These are phyloP conservation scores for Callopanchax toddi DNA, from an alignment of 2,113 vertebrate species.

Conservation along the genomic window DNA sequence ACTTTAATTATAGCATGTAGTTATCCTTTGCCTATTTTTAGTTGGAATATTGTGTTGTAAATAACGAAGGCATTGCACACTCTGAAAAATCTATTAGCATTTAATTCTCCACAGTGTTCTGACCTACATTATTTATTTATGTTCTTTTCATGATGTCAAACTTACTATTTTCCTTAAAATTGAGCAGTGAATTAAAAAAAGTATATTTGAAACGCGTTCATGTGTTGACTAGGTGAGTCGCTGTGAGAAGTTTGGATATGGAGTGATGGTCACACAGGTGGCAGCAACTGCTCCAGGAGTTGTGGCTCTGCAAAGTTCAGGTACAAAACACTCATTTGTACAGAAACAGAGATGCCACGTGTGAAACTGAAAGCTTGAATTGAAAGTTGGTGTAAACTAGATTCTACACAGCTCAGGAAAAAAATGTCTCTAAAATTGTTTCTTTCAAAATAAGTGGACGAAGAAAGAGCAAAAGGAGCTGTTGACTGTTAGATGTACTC, in stretches of 20 bases:
- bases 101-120: constrained; percentile 16
- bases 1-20: constrained; percentile 50
- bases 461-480: background rate
- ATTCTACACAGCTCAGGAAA: background rate
- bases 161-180: background rate
- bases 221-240: constrained; percentile 81
- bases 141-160: constrained; percentile 8
- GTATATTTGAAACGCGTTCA: background rate
- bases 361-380: constrained; percentile 6
- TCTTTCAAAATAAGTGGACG: constrained; percentile 2
- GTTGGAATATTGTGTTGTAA: constrained; percentile 38
- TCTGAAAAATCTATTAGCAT: constrained; percentile 40
- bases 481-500: background rate
- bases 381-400: background rate
- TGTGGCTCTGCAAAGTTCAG: constrained; percentile 85
- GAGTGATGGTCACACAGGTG: constrained; percentile 89
- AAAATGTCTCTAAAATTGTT: background rate
- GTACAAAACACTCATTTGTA: constrained; percentile 64
- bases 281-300: constrained; percentile 87
- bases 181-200: background rate
- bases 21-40: constrained; percentile 55
- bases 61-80: constrained; percentile 28
- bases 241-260: constrained; percentile 88
- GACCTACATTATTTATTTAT: background rate
- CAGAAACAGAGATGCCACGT: constrained; percentile 31